phyloP scores from a whole-genome alignment of 2,888 invertebrate species.

The Ceriagrion tenellum region DNA sequence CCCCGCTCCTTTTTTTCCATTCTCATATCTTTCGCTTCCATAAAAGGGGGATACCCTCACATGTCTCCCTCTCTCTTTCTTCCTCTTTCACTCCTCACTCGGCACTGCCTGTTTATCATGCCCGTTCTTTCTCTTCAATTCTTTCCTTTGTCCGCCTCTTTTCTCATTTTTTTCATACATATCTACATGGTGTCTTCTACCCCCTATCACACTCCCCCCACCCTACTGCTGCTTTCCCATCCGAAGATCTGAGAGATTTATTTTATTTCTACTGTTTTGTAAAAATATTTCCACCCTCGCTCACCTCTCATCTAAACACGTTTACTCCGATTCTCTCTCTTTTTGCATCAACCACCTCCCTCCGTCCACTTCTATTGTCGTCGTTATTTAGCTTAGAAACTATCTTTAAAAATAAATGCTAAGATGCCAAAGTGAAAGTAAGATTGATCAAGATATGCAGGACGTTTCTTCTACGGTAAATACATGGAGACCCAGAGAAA shows the following conservation, averaged over 20 bases:
- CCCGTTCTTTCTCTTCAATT: not conserved
- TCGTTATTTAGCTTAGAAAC: no score
- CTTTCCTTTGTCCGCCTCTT: not conserved
- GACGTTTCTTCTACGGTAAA: no score
- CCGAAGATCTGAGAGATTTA: not conserved
- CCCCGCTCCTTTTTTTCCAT: not conserved
- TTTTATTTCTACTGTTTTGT: not conserved
- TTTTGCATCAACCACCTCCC: no score
- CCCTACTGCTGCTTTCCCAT: not conserved
- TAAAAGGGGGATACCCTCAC: conserved; percentile 6
- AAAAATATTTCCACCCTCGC: not conserved
- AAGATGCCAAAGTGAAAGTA: no score
- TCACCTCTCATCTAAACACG: not conserved
- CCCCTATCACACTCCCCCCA: no score
- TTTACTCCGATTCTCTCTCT: not conserved
- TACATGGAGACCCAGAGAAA: no score
- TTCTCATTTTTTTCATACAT: no score
- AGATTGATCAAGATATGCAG: no score
- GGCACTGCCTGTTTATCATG: not conserved
- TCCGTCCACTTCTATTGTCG: not conserved
- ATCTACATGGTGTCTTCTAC: not conserved
- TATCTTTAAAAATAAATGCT: no score
- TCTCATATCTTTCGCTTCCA: not conserved
- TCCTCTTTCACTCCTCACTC: not conserved
- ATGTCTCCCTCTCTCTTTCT: not conserved